Percentiles rank a stretch among this genome's conserved stretches.
Conservation (phyloP, 2,113 vertebrate genomes). For the Poicephalus gulielmi region DNA sequence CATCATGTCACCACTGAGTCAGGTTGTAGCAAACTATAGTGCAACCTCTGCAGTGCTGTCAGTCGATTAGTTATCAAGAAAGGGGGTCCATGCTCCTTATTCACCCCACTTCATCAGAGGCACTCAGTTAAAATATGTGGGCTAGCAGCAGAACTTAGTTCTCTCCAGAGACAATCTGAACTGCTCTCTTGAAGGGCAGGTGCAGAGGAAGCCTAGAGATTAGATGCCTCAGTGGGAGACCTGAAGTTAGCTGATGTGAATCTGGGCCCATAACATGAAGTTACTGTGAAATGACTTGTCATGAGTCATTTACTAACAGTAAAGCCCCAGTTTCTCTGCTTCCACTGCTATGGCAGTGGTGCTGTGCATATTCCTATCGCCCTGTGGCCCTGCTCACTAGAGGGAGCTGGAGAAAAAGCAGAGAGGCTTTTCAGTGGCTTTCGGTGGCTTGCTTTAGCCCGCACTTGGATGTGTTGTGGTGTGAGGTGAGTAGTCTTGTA, state of each 20-base stretch:
- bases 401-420: background rate
- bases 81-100: background rate
- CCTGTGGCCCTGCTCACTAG: background rate
- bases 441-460: background rate
- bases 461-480: background rate
- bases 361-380: fast-evolving
- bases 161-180: background rate
- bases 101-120: background rate
- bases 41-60: background rate
- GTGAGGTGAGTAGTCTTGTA: background rate
- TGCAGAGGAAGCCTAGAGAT: background rate
- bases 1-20: background rate
- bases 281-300: background rate
- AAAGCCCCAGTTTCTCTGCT: background rate
- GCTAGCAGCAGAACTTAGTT: background rate
- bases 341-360: background rate
- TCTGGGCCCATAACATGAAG: background rate
- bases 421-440: background rate
- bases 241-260: background rate
- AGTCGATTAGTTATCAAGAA: background rate
- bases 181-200: background rate
- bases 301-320: background rate
- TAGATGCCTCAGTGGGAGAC: background rate
- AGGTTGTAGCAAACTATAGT: background rate
- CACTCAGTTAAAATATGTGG: background rate